These are phyloP conservation scores for Scaptomyza flava DNA, from an alignment of 2,888 invertebrate species.

Conservation along the genomic window DNA sequence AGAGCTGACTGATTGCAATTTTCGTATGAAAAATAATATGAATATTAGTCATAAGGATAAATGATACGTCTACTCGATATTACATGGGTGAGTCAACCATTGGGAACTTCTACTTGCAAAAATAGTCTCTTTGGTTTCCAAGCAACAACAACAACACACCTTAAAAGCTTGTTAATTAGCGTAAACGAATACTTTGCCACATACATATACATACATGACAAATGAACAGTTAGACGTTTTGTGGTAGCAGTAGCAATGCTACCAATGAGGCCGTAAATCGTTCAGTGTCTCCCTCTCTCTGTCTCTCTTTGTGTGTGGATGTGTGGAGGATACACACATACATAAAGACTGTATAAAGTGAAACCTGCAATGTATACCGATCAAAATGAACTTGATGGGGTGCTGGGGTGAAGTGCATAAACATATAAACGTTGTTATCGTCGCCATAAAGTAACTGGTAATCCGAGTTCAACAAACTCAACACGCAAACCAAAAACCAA, in stretches of 20 bases:
- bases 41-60: conserved; percentile 68
- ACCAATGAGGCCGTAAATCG: conserved; percentile 65
- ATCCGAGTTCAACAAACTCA: conserved; percentile 65
- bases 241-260: conserved; percentile 5
- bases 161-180: conserved; percentile 48
- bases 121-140: conserved; percentile 1
- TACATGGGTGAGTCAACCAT: conserved; percentile 40
- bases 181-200: conserved; percentile 18
- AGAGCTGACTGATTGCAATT: conserved; percentile 31
- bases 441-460: conserved; percentile 70
- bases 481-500: conserved; percentile 43
- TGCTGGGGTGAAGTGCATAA: background rate
- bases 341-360: conserved; percentile 33
- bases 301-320: background rate
- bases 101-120: conserved; percentile 26
- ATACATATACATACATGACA: conserved; percentile 10
- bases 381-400: conserved; percentile 16
- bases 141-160: conserved; percentile 21
- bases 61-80: conserved; percentile 33
- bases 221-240: conserved; percentile 36
- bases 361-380: conserved; percentile 30
- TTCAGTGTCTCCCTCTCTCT: conserved; percentile 24
- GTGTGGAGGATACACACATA: background rate
- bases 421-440: conserved; percentile 38
- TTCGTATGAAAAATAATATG: conserved; percentile 55